A percentile compares a stretch with the other conserved stretches of the same genome.
Conservation (phyloP, 2,797 vertebrate genomes). For the Trachops cirrhosus region DNA sequence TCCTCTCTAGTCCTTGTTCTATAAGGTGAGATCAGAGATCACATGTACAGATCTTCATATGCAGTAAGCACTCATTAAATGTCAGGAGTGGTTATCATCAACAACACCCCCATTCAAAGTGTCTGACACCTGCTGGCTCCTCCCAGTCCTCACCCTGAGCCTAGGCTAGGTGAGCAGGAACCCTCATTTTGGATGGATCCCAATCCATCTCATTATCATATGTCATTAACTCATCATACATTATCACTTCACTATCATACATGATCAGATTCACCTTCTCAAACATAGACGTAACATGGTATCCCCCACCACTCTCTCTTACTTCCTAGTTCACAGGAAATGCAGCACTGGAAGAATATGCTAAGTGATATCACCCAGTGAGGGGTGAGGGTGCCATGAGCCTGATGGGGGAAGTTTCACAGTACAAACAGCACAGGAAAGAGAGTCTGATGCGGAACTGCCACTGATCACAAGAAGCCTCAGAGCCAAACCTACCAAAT, state of each 20-base stretch:
- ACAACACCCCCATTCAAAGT: no score
- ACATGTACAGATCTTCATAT: not conserved
- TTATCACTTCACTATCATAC: not conserved
- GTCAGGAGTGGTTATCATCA: not conserved
- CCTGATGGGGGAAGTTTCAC: not conserved
- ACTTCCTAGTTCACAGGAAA: not conserved
- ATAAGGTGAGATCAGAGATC: no score
- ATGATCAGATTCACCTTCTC: not conserved
- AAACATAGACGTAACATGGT: not conserved
- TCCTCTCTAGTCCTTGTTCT: not conserved
- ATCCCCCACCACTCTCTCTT: not conserved
- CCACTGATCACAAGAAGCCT: not conserved
- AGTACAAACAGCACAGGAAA: not conserved
- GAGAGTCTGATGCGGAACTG: not conserved
- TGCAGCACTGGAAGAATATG: not conserved
- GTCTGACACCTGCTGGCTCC: not conserved
- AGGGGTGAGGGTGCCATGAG: not conserved
- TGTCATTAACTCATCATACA: not conserved
- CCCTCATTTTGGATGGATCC: not conserved
- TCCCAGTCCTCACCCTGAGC: not conserved
- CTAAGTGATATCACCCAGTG: not conserved
- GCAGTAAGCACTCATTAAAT: not conserved
- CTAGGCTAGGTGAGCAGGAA: not conserved
- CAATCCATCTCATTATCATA: not conserved
- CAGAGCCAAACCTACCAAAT: not conserved